Evolutionary conservation across 2,888 invertebrate species (phyloP), one percentile per base, ranked within the genome.

Genomic region (Drosophila putrida): DNA sequence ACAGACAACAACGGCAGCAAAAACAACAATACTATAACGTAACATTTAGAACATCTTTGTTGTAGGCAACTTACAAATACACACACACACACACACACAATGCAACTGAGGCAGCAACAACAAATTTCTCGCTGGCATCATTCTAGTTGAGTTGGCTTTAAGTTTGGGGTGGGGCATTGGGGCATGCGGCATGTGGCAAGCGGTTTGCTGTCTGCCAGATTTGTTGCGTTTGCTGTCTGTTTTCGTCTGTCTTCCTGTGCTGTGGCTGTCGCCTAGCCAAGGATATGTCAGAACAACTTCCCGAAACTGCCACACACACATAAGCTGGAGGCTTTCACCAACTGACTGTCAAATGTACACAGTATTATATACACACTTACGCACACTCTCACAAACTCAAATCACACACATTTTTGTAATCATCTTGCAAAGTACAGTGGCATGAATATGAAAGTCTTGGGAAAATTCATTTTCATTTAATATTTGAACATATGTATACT

Each of bases 1-100:
- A 47, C 71, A 63, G 43, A 15, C 10, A 44, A 54, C 49, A 74
- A 55, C 33, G n/a, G 35, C 35, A 43, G 27, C 50, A 46, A 39
- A 20, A 58, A 44, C 39, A 68, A 70, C 60, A 85, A 72, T 78
- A 47, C 33, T 33, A 70, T 80, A 83, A 83, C 68, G 84, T 75
- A 83, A 86, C 86, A 88, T 86, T 80, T 78, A 83, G 88, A 83
- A 88, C 81, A 86, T 75, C 75, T 74, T 82, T 82, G 77, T 77
- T 81, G 79, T 50, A 55, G 60, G 43, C 73, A 44, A 49, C 60
- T 31, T 35, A 58, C 41, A 44, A 9, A 61, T 15, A 46, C 36
- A 46, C 8, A 61, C 38, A 54, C 41, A 39, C 1, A 43, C 15
- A 73, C 35, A 47, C 31, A 46, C 6, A 15, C n/a, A 31, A 15